phyloP scores from a whole-genome alignment of 2,888 invertebrate genomes.

The Brachypalpus laphriformis region DNA sequence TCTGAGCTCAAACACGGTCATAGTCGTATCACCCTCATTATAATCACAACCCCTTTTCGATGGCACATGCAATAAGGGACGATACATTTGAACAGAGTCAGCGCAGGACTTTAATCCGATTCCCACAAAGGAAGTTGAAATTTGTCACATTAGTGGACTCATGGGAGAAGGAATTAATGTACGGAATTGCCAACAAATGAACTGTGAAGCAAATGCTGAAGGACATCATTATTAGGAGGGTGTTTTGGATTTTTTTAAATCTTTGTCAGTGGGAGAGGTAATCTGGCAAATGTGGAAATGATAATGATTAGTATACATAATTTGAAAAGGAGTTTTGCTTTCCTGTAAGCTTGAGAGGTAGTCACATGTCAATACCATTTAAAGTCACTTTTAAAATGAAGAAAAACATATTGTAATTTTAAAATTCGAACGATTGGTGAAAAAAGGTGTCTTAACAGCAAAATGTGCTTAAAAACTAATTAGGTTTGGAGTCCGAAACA shows the following conservation, averaged over 20 bases:
- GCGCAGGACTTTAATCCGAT: slow-evolving; percentile 63
- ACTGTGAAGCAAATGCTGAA: slow-evolving; percentile 44
- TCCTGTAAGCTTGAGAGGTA: slow-evolving; percentile 7
- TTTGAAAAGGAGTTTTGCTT: slow-evolving; percentile 25
- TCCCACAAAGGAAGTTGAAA: slow-evolving; percentile 68
- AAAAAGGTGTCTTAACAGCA: too few relatives aligned
- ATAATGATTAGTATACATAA: slow-evolving; percentile 13
- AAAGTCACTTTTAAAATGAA: slow-evolving; percentile 40
- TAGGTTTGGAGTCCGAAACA: too few relatives aligned
- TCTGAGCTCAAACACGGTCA: slow-evolving; percentile 41
- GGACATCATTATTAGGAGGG: slow-evolving; percentile 46
- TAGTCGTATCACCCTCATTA: slow-evolving; percentile 30
- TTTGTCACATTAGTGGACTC: slow-evolving; percentile 72
- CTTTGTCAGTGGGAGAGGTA: background rate
- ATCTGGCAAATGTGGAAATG: slow-evolving; percentile 20
- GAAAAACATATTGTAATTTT: too few relatives aligned
- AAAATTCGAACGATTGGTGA: too few relatives aligned
- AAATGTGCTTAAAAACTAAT: too few relatives aligned
- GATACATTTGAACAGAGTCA: slow-evolving; percentile 9
- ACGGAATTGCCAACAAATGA: slow-evolving; percentile 58
- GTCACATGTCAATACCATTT: slow-evolving; percentile 34
- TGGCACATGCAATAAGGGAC: slow-evolving; percentile 49
- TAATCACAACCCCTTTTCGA: slow-evolving; percentile 35
- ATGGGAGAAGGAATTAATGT: slow-evolving; percentile 53
- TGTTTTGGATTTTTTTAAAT: slow-evolving; percentile 2